Evolutionary conservation across 2,797 vertebrate genomes (phyloP).

Genomic region (Sebastes minor): DNA sequence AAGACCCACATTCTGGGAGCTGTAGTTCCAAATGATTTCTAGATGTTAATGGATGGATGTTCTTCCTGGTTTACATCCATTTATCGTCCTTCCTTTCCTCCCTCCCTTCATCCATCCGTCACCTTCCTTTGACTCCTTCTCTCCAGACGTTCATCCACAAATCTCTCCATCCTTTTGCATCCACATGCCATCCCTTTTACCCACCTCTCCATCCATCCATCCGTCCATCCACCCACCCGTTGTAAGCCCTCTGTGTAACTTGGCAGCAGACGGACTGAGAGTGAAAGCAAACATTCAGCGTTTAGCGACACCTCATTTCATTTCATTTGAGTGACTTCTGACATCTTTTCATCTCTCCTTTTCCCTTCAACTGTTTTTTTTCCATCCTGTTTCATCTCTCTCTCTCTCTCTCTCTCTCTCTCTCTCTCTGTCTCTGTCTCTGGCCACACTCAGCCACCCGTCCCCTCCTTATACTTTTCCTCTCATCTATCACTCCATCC

Average conservation of each 20-base stretch:
- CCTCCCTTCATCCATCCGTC: background rate
- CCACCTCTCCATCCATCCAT: background rate
- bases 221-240: background rate
- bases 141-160: background rate
- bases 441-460: background rate
- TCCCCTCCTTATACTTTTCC: constrained; percentile 28
- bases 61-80: background rate
- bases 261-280: constrained; percentile 3
- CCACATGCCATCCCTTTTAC: constrained; percentile 7
- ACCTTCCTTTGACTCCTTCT: background rate
- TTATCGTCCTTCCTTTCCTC: background rate
- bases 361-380: background rate
- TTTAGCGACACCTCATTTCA: constrained; percentile 55
- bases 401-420: background rate
- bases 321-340: constrained; percentile 35
- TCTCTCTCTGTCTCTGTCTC: background rate
- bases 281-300: constrained; percentile 20
- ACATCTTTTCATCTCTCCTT: constrained; percentile 31
- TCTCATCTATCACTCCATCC: constrained; percentile 48
- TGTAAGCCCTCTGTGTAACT: constrained; percentile 26
- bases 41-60: background rate
- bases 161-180: background rate
- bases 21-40: background rate
- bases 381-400: background rate
- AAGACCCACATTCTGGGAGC: background rate